Evolutionary conservation across 2,797 vertebrate species (phyloP).

Genomic region (Gorsachius magnificus): DNA sequence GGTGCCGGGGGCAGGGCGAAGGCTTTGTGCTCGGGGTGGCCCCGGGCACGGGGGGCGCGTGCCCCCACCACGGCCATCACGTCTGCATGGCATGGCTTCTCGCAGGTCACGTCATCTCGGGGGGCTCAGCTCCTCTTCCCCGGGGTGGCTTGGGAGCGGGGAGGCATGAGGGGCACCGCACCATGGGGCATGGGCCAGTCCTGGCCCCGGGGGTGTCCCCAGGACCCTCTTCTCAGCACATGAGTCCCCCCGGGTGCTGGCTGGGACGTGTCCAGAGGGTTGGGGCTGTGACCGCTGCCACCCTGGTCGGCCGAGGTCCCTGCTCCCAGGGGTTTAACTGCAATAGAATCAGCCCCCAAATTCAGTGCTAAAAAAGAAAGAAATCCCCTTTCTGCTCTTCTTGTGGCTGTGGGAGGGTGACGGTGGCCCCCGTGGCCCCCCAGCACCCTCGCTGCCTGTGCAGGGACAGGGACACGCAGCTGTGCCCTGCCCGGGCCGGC

Average conservation of each 20-base stretch:
- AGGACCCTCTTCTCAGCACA: not conserved
- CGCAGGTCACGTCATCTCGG: slow-evolving; percentile 35
- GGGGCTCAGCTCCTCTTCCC: not conserved
- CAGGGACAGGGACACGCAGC: not conserved
- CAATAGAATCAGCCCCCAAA: not conserved
- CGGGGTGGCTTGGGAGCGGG: not conserved
- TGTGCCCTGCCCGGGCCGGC: not conserved
- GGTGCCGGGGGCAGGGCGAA: not conserved
- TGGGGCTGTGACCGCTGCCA: not conserved
- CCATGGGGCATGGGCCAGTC: not conserved
- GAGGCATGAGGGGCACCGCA: not conserved
- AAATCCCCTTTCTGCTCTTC: not conserved
- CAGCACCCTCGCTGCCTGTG: not conserved
- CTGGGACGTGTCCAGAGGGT: not conserved
- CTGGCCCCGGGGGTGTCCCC: not conserved
- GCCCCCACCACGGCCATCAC: not conserved
- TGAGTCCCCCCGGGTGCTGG: not conserved
- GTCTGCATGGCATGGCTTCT: slow-evolving; percentile 57
- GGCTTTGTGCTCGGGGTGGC: slow-evolving; percentile 23
- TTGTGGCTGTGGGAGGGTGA: not conserved
- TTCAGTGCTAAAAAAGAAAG: not conserved
- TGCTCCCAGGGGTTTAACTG: not conserved
- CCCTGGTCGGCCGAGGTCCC: too few species aligned
- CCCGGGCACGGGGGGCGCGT: not conserved
- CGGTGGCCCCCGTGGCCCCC: rapidly evolving